phyloP scores from a whole-genome alignment of 2,797 vertebrate species.

The Urocyon cinereoargenteus region DNA sequence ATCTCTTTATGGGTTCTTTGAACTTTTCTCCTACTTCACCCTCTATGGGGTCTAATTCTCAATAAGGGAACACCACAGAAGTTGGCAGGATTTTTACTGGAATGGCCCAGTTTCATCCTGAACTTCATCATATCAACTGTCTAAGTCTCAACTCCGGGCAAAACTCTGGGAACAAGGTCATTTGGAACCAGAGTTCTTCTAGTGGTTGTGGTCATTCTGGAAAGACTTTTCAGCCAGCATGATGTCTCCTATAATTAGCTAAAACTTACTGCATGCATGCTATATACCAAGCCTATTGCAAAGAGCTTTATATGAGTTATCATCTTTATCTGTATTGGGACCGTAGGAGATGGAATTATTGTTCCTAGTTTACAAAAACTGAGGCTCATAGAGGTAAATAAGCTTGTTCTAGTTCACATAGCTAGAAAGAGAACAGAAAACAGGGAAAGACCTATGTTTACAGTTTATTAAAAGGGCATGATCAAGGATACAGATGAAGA shows the following conservation, averaged over 20 bases:
- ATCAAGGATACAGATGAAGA: neutral
- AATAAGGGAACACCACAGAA: neutral
- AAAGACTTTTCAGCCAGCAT: neutral
- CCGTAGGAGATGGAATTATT: neutral
- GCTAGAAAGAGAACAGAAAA: neutral
- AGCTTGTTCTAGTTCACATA: neutral
- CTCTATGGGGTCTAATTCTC: neutral
- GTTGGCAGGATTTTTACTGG: neutral
- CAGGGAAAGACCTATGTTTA: neutral
- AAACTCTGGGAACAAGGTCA: slow-evolving; percentile 32
- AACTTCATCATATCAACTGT: neutral
- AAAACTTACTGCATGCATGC: neutral
- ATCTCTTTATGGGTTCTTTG: slow-evolving; percentile 5
- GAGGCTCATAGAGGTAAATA: neutral
- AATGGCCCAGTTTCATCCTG: neutral
- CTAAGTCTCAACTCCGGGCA: neutral
- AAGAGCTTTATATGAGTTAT: neutral
- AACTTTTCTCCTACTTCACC: neutral
- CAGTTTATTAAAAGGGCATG: neutral
- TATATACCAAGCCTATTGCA: neutral
- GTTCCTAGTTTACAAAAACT: neutral
- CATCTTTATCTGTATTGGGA: neutral
- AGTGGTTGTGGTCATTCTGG: neutral
- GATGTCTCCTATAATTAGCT: neutral
- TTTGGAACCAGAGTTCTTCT: neutral